Evolutionary conservation across 2,113 vertebrate genomes (phyloP).

Genomic region (Nycticorax nycticorax): DNA sequence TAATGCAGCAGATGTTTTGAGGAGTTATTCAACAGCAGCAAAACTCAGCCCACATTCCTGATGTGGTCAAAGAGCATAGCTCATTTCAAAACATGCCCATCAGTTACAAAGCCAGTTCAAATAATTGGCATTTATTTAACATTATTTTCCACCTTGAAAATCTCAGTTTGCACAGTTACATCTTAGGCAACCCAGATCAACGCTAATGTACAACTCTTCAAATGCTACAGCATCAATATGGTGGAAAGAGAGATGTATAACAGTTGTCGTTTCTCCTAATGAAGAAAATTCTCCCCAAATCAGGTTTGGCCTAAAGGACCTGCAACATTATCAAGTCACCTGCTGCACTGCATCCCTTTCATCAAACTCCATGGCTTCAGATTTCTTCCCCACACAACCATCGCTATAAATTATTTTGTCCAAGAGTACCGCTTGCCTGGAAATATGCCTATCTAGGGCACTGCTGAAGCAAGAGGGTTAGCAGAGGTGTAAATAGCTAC

Average conservation of each 20-base stretch:
- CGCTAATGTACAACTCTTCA: background rate
- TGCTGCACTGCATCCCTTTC: background rate
- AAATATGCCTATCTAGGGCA: background rate
- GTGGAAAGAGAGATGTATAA: background rate
- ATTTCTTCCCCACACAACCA: fast-evolving
- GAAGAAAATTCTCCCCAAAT: background rate
- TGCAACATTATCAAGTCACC: background rate
- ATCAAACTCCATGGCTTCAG: background rate
- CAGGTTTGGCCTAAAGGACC: background rate
- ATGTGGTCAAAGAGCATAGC: background rate
- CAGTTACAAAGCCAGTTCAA: background rate
- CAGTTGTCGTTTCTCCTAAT: background rate
- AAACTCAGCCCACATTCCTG: background rate
- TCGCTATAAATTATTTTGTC: background rate
- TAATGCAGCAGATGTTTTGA: background rate
- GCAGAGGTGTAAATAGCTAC: background rate
- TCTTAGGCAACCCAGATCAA: background rate
- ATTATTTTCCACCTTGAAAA: slow-evolving; percentile 41
- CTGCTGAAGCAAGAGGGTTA: background rate
- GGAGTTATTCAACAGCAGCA: background rate
- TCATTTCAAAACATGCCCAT: slow-evolving; percentile 3
- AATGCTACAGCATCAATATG: background rate
- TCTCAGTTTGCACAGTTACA: background rate
- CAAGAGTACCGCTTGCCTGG: fast-evolving
- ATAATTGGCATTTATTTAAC: background rate